Percentiles rank a stretch among this genome's conserved stretches.
phyloP scores from a whole-genome alignment of 1,140 invertebrate genomes.

The Archivesica marissinica region DNA sequence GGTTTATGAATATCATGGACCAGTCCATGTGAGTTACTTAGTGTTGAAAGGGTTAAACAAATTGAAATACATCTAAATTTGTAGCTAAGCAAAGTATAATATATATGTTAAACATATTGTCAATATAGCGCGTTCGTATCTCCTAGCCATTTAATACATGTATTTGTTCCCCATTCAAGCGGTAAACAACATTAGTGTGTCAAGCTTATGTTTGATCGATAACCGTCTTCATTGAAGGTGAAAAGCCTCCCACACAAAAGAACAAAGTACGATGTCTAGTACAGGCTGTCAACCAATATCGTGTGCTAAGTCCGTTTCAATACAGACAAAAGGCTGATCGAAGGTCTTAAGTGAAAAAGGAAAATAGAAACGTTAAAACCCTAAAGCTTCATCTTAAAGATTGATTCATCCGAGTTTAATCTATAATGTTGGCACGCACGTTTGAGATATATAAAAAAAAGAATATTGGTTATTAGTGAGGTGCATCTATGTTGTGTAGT shows the following conservation, averaged over 20 bases:
- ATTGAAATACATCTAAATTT: too few species aligned
- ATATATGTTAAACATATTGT: too few species aligned
- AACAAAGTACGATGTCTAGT: background rate
- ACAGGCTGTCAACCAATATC: background rate
- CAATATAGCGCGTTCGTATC: too few species aligned
- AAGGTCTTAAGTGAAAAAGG: background rate
- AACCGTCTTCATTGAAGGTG: background rate
- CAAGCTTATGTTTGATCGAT: background rate
- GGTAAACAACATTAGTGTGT: background rate
- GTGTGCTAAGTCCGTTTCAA: too few species aligned
- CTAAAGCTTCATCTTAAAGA: background rate
- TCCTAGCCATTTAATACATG: constrained; percentile 10
- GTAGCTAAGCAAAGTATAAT: too few species aligned
- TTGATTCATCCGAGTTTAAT: too few species aligned
- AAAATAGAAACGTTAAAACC: background rate
- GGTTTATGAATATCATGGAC: too few species aligned
- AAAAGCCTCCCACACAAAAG: background rate
- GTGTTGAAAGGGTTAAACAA: too few species aligned
- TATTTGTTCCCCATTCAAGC: background rate
- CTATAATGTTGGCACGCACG: background rate
- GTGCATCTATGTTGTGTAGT: too few species aligned
- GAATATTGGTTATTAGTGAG: too few species aligned
- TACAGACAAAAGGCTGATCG: background rate
- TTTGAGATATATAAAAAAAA: too few species aligned
- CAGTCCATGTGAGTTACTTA: too few species aligned